Conservation (phyloP, 2,797 vertebrate species). For the Rhinoraja longicauda region DNA sequence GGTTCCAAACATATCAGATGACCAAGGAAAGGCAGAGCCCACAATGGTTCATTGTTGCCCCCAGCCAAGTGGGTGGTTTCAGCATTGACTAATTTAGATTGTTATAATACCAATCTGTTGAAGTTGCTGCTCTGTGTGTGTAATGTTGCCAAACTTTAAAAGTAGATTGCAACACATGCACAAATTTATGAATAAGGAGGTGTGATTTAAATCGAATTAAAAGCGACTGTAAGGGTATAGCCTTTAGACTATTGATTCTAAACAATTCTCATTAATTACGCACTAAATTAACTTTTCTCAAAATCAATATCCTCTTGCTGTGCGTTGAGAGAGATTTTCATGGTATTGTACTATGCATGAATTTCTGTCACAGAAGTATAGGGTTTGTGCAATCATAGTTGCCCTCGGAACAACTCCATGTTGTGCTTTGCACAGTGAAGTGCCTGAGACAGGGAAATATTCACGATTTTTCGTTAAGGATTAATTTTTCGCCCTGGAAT, state of each 20-base stretch:
- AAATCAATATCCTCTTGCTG: constrained; percentile 83
- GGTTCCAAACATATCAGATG: too few species aligned
- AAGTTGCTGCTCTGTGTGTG: neutral
- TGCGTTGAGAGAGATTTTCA: constrained; percentile 58
- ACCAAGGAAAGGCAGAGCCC: too few species aligned
- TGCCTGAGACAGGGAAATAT: neutral
- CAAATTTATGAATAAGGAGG: neutral
- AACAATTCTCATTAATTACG: constrained; percentile 91
- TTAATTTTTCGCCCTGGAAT: neutral
- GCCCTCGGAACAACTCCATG: neutral
- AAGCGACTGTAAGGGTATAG: neutral
- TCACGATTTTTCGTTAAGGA: neutral
- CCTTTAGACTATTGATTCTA: constrained; percentile 67
- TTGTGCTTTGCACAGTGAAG: neutral
- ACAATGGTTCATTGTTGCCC: too few species aligned
- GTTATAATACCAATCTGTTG: neutral
- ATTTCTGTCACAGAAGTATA: neutral
- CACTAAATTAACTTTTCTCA: constrained; percentile 74
- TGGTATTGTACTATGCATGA: neutral
- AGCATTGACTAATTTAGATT: too few species aligned
- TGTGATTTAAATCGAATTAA: constrained; percentile 3
- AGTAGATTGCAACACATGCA: neutral
- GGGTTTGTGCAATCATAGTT: neutral
- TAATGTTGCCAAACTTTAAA: neutral
- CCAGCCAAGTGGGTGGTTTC: too few species aligned